Percentiles rank a stretch among this genome's conserved stretches.
Conservation (phyloP, 2,113 vertebrate species). For the Coracopsis vasa region DNA sequence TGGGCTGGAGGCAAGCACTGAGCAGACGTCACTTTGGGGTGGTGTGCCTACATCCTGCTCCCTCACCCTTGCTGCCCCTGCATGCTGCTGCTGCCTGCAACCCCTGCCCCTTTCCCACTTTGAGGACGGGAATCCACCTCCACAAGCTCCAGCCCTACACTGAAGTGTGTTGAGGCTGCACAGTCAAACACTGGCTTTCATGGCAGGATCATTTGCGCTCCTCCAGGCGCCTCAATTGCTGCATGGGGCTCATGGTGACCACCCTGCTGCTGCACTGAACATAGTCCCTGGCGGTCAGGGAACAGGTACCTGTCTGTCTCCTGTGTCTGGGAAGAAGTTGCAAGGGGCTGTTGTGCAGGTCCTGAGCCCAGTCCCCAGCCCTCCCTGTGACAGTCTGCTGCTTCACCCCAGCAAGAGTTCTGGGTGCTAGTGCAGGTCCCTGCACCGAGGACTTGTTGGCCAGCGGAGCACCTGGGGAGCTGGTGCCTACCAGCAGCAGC, state of each 20-base stretch:
- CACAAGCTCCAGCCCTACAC: neutral
- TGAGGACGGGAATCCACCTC: fast-evolving
- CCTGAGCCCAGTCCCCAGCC: neutral
- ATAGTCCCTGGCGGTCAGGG: fast-evolving
- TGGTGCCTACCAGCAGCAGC: neutral
- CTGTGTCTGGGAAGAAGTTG: neutral
- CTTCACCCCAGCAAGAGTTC: neutral
- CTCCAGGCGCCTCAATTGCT: fast-evolving
- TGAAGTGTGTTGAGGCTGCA: neutral
- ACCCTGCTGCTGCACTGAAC: fast-evolving
- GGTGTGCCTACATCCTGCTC: fast-evolving
- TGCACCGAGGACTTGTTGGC: neutral
- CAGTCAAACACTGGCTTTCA: neutral
- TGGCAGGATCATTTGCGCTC: fast-evolving
- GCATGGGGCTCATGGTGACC: fast-evolving
- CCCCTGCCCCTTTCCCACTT: fast-evolving
- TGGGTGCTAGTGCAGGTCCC: neutral
- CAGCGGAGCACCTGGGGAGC: neutral
- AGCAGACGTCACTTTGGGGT: neutral
- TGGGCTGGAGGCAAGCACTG: neutral
- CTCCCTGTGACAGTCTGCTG: neutral
- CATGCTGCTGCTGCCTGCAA: neutral
- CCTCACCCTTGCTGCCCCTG: neutral
- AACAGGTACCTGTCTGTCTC: fast-evolving
- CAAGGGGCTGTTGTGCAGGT: fast-evolving